Conservation (phyloP, 2,888 invertebrate species). For the Loripinus fragilis region DNA sequence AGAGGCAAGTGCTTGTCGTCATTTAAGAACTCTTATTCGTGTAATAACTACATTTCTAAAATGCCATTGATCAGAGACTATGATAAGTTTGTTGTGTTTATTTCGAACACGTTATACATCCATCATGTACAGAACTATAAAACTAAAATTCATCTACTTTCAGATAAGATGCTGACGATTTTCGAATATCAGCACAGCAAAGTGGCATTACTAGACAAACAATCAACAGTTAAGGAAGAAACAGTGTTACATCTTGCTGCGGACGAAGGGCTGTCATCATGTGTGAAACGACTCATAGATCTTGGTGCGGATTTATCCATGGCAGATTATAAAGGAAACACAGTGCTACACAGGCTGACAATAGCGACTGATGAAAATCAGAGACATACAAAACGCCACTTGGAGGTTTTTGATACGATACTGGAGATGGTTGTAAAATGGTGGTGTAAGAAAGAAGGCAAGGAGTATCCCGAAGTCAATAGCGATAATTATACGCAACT, state of each 20-base stretch:
- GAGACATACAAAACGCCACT: conserved; percentile 45
- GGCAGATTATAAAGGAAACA: conserved; percentile 70
- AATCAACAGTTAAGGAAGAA: conserved; percentile 56
- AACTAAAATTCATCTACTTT: neutral
- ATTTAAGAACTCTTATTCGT: no score
- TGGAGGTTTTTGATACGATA: conserved; percentile 65
- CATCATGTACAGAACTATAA: no score
- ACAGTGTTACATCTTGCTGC: conserved; percentile 70
- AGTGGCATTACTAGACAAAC: conserved; percentile 71
- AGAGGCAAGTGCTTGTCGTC: no score
- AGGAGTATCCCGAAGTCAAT: conserved; percentile 58
- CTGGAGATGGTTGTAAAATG: conserved; percentile 65
- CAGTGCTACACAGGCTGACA: conserved; percentile 73
- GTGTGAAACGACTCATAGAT: conserved; percentile 66
- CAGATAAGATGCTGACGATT: conserved; percentile 66
- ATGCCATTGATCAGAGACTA: no score
- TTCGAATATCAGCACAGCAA: conserved; percentile 68
- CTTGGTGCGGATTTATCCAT: conserved; percentile 72
- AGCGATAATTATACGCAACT: conserved; percentile 43
- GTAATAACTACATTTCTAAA: no score
- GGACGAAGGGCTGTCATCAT: conserved; percentile 48
- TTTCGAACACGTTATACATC: no score
- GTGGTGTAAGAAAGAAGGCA: conserved; percentile 72
- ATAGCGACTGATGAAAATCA: conserved; percentile 58
- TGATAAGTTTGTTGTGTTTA: no score